Evolutionary conservation across 2,797 vertebrate genomes (phyloP).

Genomic region (Channallabes apus): DNA sequence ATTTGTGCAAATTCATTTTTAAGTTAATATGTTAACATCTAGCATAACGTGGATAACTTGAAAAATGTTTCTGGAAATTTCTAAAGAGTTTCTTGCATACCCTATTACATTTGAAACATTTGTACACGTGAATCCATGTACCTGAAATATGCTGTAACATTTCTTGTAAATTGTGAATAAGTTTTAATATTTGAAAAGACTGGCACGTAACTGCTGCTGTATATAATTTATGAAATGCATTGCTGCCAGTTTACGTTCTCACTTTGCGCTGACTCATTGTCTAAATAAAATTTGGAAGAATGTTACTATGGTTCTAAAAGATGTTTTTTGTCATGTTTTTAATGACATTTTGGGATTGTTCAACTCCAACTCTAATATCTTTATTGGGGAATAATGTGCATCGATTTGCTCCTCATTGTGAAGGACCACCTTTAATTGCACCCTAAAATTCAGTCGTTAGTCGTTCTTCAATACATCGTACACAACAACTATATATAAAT

Average conservation of each 20-base stretch:
- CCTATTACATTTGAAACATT: conserved; percentile 74
- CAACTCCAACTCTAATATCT: conserved; percentile 12
- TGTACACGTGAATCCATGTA: conserved; percentile 85
- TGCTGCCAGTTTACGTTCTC: conserved; percentile 71
- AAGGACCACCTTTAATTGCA: conserved; percentile 5
- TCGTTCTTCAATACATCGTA: neutral
- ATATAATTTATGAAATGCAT: conserved; percentile 85
- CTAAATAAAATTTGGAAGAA: conserved; percentile 79
- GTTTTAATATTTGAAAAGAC: conserved; percentile 79
- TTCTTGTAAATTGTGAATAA: conserved; percentile 93
- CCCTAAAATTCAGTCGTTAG: conserved; percentile 12
- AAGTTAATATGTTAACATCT: conserved; percentile 54
- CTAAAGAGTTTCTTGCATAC: conserved; percentile 68
- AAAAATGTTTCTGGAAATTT: conserved; percentile 68
- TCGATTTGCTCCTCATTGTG: conserved; percentile 2
- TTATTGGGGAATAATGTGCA: conserved; percentile 8
- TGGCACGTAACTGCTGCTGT: conserved; percentile 76
- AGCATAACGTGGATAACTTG: conserved; percentile 57
- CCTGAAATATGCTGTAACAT: conserved; percentile 81
- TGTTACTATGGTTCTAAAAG: conserved; percentile 58
- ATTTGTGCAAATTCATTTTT: conserved; percentile 55
- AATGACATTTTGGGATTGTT: conserved; percentile 33
- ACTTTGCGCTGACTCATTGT: conserved; percentile 71
- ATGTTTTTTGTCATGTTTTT: conserved; percentile 54
- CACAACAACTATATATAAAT: neutral